A percentile compares a stretch with the other conserved stretches of the same genome.
Conservation (phyloP, 2,113 vertebrate genomes). For the Daphoenositta chrysoptera region DNA sequence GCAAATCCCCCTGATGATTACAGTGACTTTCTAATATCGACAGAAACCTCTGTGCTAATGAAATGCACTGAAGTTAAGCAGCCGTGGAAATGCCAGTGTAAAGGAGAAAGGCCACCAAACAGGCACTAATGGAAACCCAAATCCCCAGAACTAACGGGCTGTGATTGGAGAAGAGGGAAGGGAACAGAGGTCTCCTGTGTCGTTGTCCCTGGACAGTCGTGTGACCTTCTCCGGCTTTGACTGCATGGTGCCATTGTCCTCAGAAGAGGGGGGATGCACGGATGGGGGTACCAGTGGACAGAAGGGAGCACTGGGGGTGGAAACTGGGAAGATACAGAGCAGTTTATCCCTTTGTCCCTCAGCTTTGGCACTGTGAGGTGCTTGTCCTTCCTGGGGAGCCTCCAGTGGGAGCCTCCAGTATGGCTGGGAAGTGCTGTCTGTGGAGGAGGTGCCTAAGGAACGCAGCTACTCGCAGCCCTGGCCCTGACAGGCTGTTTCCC, state of each 20-base stretch:
- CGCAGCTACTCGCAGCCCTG: neutral
- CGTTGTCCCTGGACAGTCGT: neutral
- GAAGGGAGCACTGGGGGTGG: neutral
- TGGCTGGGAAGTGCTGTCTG: neutral
- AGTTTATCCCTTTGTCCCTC: neutral
- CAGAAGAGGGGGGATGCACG: neutral
- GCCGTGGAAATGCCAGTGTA: constrained; percentile 57
- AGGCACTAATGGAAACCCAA: constrained; percentile 58
- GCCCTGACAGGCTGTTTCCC: constrained; percentile 26
- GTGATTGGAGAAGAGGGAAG: neutral
- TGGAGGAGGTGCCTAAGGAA: neutral
- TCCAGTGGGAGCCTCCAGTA: neutral
- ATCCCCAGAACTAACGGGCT: constrained; percentile 58
- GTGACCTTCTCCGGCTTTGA: neutral
- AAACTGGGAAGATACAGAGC: neutral
- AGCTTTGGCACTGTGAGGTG: neutral
- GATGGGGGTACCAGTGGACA: neutral
- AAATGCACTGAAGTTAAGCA: constrained; percentile 59
- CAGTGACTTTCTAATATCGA: constrained; percentile 51
- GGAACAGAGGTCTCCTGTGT: neutral
- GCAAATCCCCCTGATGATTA: constrained; percentile 47
- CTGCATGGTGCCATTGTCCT: neutral
- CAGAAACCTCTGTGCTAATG: constrained; percentile 47
- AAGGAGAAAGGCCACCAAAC: constrained; percentile 59
- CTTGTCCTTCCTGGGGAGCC: neutral